Evolutionary conservation across 2,113 vertebrate species (phyloP).

Genomic region (rat (Rattus norvegicus)): GRCr8 NC_086022.1:80430001-80430500

Average conservation of each 20-base stretch:
- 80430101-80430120: background rate
- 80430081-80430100: background rate
- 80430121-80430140: background rate
- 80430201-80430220: background rate
- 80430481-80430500: no score
- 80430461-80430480: background rate
- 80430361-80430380: conserved; percentile 33
- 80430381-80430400: background rate
- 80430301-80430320: background rate
- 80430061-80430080: background rate
- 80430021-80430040: conserved; percentile 10
- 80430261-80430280: background rate
- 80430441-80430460: no score
- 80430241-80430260: background rate
- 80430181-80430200: background rate
- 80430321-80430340: background rate
- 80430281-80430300: background rate
- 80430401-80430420: background rate
- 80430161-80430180: background rate
- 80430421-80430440: background rate
- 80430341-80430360: conserved; percentile 14
- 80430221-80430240: background rate
- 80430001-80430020: conserved; percentile 8
- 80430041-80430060: background rate
- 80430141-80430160: background rate